Evolutionary conservation across 1,140 invertebrate species (phyloP).

Genomic region (Agraylea sexmaculata): DNA sequence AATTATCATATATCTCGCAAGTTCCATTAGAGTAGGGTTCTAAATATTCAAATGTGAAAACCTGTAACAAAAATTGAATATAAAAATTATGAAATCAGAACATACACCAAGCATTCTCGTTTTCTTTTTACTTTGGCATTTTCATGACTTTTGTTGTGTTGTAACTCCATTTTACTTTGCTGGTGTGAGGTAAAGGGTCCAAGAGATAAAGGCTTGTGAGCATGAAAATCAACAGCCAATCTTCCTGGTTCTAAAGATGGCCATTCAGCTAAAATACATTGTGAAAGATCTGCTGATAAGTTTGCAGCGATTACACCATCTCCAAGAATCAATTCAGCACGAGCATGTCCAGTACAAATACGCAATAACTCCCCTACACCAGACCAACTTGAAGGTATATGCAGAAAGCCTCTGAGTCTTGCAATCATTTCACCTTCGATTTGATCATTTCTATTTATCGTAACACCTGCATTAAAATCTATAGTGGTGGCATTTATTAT

Average conservation of each 20-base stretch:
- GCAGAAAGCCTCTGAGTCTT: constrained; percentile 64
- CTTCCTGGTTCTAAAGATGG: constrained; percentile 39
- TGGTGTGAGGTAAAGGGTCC: constrained; percentile 43
- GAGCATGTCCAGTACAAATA: constrained; percentile 60
- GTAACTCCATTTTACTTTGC: constrained; percentile 69
- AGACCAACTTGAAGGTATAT: constrained; percentile 59
- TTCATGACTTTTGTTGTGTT: constrained; percentile 57
- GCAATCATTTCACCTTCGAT: constrained; percentile 61
- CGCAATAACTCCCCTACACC: constrained; percentile 53
- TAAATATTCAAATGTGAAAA: constrained; percentile 79
- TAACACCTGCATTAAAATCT: constrained; percentile 56
- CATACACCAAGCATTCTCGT: neutral
- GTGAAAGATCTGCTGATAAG: constrained; percentile 51
- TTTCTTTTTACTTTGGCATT: constrained; percentile 49
- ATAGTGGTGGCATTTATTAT: constrained; percentile 76
- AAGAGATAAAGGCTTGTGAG: constrained; percentile 42
- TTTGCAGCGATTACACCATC: constrained; percentile 47
- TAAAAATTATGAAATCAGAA: constrained; percentile 9
- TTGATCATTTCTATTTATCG: constrained; percentile 51
- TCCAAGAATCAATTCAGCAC: constrained; percentile 44
- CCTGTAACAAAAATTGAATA: constrained; percentile 30
- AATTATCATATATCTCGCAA: constrained; percentile 72
- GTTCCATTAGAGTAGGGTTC: constrained; percentile 72
- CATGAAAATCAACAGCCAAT: constrained; percentile 61
- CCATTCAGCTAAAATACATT: constrained; percentile 50